Base-by-base conservation (phyloP, 2,113 vertebrate species). In the Toxotes jaculatrix region DNA sequence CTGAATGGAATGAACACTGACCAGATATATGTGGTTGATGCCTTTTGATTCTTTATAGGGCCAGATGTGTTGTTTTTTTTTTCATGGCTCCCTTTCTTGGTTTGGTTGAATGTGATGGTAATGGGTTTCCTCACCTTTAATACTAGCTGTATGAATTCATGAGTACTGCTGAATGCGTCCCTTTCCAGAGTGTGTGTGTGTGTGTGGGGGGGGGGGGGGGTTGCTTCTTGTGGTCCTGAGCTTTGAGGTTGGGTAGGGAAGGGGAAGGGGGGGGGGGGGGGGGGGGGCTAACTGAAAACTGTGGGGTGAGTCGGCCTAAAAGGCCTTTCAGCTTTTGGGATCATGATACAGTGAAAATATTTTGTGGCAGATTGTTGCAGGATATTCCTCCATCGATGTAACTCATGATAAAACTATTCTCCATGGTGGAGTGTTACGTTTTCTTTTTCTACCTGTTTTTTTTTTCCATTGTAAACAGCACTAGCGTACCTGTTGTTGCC, bases 21-120 rank as follows among this genome's bases (percentile, higher is more conserved):
- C 94, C 90, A 84, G 93, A 95, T 81, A 71, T 87, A 77, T 82
- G 85, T 95, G 95, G 96, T 95, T 95, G 93, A 97, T 96, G 95
- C 95, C 96, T 96, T 93, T 94, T 93, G 93, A 94, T 93, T 92
- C 93, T 90, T 93, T 94, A 89, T 93, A 92, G 93, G 94, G 95
- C 90, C 91, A 95, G 92, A 94, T 94, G 95, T 94, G 91, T 92
- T 88, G 94, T 34, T 94, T 42, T 11, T 61, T 27, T 16, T 57
- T 31, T 7, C 40, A 72, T 38, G 65, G 61, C 63, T 86, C 64
- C 93, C 90, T 92, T 94, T 96, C 36, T 85, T 75, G 80, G 53
- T 85, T 87, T 79, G 76, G 65, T 91, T 89, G 80, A 88, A 84
- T 90, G 88, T 84, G 79, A 83, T 42, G 53, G 60, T 42, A 45